These are phyloP conservation scores for Polydrusus cervinus DNA, from an alignment of 2,888 invertebrate genomes.

Conservation along the genomic window DNA sequence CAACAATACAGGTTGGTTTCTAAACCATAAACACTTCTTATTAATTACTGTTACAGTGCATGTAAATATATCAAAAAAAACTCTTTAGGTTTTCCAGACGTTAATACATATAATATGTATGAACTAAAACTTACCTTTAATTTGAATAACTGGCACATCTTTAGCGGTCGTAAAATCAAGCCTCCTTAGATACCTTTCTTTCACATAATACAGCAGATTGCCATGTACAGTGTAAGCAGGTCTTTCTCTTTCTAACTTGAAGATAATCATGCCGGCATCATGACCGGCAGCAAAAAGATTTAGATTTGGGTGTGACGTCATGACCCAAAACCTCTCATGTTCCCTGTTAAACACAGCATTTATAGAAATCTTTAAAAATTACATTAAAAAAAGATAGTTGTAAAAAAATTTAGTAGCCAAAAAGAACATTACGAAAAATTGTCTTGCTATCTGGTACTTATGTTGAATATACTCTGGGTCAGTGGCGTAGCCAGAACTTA, in stretches of 20 bases:
- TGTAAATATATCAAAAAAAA: background rate
- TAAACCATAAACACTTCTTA: no score
- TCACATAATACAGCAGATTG: constrained; percentile 95
- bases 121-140: constrained; percentile 73
- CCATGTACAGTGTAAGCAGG: constrained; percentile 97
- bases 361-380: background rate
- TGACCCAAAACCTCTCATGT: constrained; percentile 98
- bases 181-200: constrained; percentile 92
- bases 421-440: no score
- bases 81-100: no score
- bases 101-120: no score
- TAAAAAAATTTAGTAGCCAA: no score
- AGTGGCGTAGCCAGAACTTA: no score
- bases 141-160: constrained; percentile 93
- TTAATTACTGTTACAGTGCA: no score
- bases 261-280: constrained; percentile 97
- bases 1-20: background rate
- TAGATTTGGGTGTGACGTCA: constrained; percentile 94
- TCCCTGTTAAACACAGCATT: constrained; percentile 76
- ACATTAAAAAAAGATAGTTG: background rate
- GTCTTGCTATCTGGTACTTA: no score
- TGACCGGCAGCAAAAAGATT: constrained; percentile 99
- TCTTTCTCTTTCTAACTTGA: constrained; percentile 93
- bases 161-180: constrained; percentile 95
- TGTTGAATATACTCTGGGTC: no score